Base-by-base conservation (phyloP, 2,888 invertebrate species). In the Aromia moschata region DNA sequence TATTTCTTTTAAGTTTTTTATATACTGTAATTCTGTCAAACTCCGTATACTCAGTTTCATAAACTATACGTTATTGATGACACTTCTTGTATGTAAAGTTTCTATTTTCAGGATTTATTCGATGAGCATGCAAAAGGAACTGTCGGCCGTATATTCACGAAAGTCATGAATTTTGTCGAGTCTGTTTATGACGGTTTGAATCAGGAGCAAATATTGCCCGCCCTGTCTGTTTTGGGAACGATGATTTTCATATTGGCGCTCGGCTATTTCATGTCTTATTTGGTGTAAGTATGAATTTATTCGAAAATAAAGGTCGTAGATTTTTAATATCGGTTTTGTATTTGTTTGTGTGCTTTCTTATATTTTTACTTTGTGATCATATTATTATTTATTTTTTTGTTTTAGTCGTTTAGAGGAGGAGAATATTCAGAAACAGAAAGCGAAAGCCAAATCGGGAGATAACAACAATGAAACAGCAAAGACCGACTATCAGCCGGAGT, bases 221-320 rank as follows among this genome's bases (percentile, higher is more conserved):
- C 89, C 1, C 78, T 91, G 15, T 93, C 93, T 1, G 86, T 94
- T 45, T 74, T 93, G 51, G 90, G 89, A 53, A 93, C 94, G 10
- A 84, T 94, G 49, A 82, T 88, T 54, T 88, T 94, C 74, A 92
- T 93, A 73, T 83, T 91, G 62, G 87, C 84, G 36, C 87, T 91
- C 64, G 94, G 94, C 2, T 94, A 93, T 80, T 85, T 93, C 67
- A 93, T 95, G 92, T 88, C 92, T 2, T 91, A 93, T 79, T 83
- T 93, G 73, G 91, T 92, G 82, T 87, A 80, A 82, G 85, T 83
- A 64, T 37, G 36, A 20, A 11, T 30, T 54, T 31, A 25, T 5
- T n/a, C n/a, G n/a, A n/a, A n/a, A n/a, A n/a, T n/a, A n/a, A n/a
- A n/a, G n/a, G n/a, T n/a, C n/a, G n/a, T n/a, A n/a, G n/a, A n/a